Conservation (phyloP, 2,113 vertebrate genomes). For the Phyllostomus hastatus region DNA sequence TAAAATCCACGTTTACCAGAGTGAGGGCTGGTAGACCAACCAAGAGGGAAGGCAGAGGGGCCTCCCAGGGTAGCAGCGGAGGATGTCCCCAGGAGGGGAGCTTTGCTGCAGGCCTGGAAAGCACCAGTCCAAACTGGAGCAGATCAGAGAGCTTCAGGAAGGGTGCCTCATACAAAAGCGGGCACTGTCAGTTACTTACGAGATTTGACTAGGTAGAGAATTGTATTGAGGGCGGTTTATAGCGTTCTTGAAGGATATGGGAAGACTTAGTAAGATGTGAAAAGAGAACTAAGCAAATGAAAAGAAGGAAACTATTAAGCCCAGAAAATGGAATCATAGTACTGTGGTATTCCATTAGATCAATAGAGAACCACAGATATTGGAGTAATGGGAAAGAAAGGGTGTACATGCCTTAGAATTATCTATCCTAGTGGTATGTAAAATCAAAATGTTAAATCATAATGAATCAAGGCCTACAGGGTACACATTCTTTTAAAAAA, state of each 20-base stretch:
- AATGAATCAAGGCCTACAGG: not conserved
- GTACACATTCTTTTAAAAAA: not conserved
- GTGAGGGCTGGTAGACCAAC: not conserved
- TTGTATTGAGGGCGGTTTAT: not conserved
- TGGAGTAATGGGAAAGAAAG: not conserved
- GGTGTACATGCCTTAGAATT: not conserved
- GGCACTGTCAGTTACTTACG: not conserved
- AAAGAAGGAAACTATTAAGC: not conserved
- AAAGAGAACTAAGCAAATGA: constrained; percentile 13
- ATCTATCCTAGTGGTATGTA: not conserved
- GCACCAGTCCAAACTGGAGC: not conserved
- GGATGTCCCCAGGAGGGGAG: not conserved
- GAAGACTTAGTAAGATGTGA: not conserved
- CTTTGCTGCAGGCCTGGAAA: not conserved
- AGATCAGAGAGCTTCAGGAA: not conserved
- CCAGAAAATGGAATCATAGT: not conserved
- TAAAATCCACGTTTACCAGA: not conserved
- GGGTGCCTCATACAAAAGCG: not conserved
- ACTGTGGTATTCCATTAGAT: not conserved
- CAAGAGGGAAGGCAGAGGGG: not conserved
- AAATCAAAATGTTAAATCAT: not conserved
- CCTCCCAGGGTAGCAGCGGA: not conserved
- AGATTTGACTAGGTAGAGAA: not conserved
- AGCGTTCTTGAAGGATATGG: not conserved
- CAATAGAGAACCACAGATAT: not conserved